Base-by-base conservation (phyloP, 2,888 invertebrate species). In the Cepaea hortensis region DNA sequence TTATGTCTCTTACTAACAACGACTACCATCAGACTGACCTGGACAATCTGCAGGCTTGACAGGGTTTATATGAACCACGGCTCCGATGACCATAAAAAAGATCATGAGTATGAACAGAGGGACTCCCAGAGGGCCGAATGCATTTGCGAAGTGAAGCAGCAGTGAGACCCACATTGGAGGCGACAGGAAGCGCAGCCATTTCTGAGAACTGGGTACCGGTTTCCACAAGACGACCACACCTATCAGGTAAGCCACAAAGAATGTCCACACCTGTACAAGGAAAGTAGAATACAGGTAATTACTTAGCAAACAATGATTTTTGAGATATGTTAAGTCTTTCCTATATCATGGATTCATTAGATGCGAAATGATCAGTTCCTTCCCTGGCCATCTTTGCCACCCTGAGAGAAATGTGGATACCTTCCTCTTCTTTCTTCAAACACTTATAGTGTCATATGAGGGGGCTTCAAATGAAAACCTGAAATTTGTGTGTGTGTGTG, bases 111-210 rank as follows among this genome's bases (percentile, higher is more conserved):
- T 95, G 94, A 97, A 97, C 35, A 96, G 96, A 80, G 97, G 96
- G n/a, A 97, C 96, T 94, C 97, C 96, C 73, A 97, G 96, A 0
- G 96, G 95, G 0, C 97, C 97, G 3, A 97, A 96, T 70, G 96
- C 95, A 90, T 97, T 96, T 79, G 97, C 96, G 18, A 97, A 91
- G 93, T 96, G 97, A 90, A 97, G 96, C 46, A 97, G 96, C 65
- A 97, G 94, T 6, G 97, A 95, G 20, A 97, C 95, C 98, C 98
- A 98, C 0, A 98, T 96, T 15, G 96, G 96, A 82, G 96, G 95
- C 73, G 96, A 96, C 70, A 94, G 88, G 70, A 90, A 90, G 20
- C 90, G 89, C 55, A 95, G 87, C 84, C 87, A 87, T 92, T 97
- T 96, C 85, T 95, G 95, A 72, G 81, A 81, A 9, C 95, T 95